Base-by-base conservation (phyloP, 1,140 invertebrate genomes). In the Araneus ventricosus region DNA sequence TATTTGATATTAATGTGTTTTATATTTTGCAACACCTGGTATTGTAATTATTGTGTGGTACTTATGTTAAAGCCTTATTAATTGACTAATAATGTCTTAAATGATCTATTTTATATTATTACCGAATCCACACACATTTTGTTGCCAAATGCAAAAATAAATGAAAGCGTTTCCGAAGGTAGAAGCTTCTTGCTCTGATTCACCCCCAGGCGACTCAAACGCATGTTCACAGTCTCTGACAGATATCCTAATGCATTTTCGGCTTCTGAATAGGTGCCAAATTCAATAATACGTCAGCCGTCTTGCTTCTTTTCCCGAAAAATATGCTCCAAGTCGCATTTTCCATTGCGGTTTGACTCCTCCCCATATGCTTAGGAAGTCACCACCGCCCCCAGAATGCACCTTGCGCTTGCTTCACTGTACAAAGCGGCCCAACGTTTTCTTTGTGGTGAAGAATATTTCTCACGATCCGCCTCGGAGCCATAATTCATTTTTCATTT, bases 321-420 rank as follows among this genome's bases (percentile, higher is more conserved):
- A 75, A 75, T 75, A 75, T 75, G 70, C 70, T 63, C 24, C 59
- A 22, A 34, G 70, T 75, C 70, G 37, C 70, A 22, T 30, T 52
- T 52, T 14, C 45, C 45, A 52, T 37, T 75, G 70, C 27, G 6
- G n/a, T n/a, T 30, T 30, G 30, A 34, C 70, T 34, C 70, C 70
- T 75, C 70, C 70, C 70, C 34, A 24, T 75, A 75, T 37, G 30
- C 27, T 27, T 75, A 27, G 7, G 70, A 27, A n/a, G 10, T 34
- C 70, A 10, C 27, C 67, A 27, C 67, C 27, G 3, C 30, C 67
- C 30, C 34, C 70, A 24, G 8, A 67, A 30, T 27, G 63, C 63
- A 67, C 63, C n/a, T 63, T 63, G 27, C 27, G 8, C 61, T 24
- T 4, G 24, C 61, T 30, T 30, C 67, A 30, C 2, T 30, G 27